Evolutionary conservation across 2,888 invertebrate genomes (phyloP).

Genomic region (Chymomyza procnemis): DNA sequence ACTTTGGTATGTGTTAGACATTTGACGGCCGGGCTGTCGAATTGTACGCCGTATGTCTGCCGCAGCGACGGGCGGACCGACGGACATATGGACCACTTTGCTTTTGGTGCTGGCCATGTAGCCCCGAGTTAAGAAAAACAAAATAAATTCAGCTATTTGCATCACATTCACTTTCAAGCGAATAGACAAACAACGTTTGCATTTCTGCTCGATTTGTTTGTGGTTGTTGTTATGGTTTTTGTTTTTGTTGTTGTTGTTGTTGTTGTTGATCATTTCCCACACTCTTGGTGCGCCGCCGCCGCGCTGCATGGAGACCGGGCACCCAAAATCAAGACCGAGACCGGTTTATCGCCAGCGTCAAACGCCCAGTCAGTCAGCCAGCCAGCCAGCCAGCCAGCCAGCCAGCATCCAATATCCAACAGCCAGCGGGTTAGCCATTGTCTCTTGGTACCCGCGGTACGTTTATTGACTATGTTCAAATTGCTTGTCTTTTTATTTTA

Average conservation of each 20-base stretch:
- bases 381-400: conserved; percentile 34
- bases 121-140: background rate
- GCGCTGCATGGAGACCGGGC: background rate
- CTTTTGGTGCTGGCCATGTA: background rate
- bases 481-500: background rate
- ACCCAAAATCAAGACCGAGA: conserved; percentile 17
- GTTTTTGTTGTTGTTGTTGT: background rate
- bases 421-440: background rate
- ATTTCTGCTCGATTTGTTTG: conserved; percentile 43
- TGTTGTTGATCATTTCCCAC: conserved; percentile 48
- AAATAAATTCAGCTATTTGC: conserved; percentile 45
- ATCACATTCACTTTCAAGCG: conserved; percentile 56
- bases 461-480: background rate
- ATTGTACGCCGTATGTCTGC: background rate
- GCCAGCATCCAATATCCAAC: conserved; percentile 14
- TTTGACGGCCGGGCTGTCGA: background rate
- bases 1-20: conserved; percentile 10
- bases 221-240: conserved; percentile 32
- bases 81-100: background rate
- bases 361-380: conserved; percentile 27
- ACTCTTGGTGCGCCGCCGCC: conserved; percentile 22
- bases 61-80: background rate
- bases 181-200: conserved; percentile 38
- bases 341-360: conserved; percentile 51
- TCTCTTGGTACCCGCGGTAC: background rate